These are phyloP conservation scores for Lamprologus callipterus DNA, from an alignment of 2,113 vertebrate species.

Conservation along the genomic window DNA sequence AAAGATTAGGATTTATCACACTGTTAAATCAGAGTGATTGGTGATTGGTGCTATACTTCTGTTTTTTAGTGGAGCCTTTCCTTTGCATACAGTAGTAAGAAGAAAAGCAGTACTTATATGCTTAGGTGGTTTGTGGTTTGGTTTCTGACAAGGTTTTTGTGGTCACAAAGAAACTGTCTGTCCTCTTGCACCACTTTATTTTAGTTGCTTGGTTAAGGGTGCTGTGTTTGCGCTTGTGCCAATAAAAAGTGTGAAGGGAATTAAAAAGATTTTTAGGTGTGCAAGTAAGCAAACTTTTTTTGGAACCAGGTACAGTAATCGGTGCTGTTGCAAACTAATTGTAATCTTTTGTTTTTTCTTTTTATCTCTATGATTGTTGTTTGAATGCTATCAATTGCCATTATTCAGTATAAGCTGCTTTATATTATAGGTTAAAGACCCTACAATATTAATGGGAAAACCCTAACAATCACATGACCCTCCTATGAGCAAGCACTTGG, in stretches of 20 bases:
- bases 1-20: background rate
- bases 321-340: background rate
- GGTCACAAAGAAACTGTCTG: constrained; percentile 22
- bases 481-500: background rate
- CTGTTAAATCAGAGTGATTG: background rate
- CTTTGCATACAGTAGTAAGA: background rate
- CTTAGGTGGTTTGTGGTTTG: constrained; percentile 58
- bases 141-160: constrained; percentile 42
- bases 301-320: background rate
- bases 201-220: background rate
- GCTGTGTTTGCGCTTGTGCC: background rate
- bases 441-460: background rate
- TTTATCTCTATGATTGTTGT: background rate
- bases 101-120: constrained; percentile 12
- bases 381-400: background rate
- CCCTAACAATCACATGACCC: background rate
- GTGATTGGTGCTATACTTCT: background rate
- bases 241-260: background rate
- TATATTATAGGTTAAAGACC: background rate
- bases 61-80: background rate
- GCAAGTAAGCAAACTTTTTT: constrained; percentile 1
- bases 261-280: background rate
- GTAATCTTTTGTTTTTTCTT: background rate
- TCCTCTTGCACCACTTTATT: background rate
- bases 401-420: background rate